Evolutionary conservation across 2,888 invertebrate species (phyloP).

Genomic region (Diarsia dahlii): DNA sequence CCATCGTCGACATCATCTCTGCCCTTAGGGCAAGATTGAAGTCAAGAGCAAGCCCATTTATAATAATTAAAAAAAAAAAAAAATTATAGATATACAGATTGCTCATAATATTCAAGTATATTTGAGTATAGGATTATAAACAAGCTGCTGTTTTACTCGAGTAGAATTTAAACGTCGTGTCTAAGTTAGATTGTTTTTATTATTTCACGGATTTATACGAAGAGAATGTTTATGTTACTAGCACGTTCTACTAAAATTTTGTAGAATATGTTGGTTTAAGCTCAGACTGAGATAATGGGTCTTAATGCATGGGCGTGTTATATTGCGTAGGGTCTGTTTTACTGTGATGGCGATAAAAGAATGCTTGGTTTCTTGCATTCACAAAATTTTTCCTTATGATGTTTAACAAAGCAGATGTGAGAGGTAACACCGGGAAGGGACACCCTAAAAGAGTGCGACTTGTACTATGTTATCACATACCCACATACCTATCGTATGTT

Average conservation of each 20-base stretch:
- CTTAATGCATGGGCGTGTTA: not conserved
- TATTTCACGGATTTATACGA: constrained; percentile 9
- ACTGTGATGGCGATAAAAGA: too few species aligned
- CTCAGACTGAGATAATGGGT: not conserved
- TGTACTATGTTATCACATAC: too few species aligned
- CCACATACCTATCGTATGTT: too few species aligned
- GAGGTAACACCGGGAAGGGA: not conserved
- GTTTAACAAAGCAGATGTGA: too few species aligned
- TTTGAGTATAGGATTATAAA: too few species aligned
- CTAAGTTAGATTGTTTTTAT: constrained; percentile 1
- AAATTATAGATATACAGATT: too few species aligned
- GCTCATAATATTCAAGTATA: too few species aligned
- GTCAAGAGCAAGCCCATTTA: too few species aligned
- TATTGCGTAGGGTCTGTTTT: not conserved
- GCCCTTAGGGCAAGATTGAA: too few species aligned
- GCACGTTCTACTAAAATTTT: not conserved
- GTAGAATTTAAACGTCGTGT: not conserved
- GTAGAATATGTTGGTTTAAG: constrained; percentile 14
- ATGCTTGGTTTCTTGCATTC: not conserved
- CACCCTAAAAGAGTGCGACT: not conserved
- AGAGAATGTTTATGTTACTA: not conserved
- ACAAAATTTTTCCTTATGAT: not conserved
- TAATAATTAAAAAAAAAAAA: too few species aligned
- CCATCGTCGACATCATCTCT: too few species aligned
- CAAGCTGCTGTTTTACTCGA: not conserved